phyloP scores from a whole-genome alignment of 2,888 invertebrate genomes.

The Liodrosophila aerea region DNA sequence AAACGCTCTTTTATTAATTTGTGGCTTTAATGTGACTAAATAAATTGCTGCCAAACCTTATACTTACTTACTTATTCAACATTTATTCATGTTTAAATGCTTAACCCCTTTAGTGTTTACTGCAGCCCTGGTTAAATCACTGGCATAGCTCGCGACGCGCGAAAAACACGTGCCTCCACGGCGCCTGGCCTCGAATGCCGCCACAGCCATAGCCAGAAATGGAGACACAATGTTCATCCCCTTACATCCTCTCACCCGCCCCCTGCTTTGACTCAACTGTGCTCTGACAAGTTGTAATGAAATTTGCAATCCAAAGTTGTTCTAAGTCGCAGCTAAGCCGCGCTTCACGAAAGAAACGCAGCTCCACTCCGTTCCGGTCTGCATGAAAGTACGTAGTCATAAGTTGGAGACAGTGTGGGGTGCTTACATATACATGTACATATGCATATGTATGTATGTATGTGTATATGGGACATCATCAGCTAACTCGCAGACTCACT shows the following conservation, averaged over 20 bases:
- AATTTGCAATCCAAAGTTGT: conserved; percentile 61
- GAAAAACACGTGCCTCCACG: conserved; percentile 44
- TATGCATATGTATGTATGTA: background rate
- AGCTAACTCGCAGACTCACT: conserved; percentile 48
- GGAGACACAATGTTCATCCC: background rate
- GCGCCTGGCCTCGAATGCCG: background rate
- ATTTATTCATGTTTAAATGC: too few species aligned
- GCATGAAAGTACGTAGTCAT: conserved; percentile 26
- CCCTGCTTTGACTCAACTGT: background rate
- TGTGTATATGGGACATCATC: conserved; percentile 4
- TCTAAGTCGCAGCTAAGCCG: conserved; percentile 55
- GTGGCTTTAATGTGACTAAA: too few species aligned
- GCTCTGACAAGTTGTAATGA: conserved; percentile 52
- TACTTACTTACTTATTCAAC: too few species aligned
- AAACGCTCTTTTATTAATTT: too few species aligned
- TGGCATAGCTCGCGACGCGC: conserved; percentile 23
- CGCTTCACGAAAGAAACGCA: conserved; percentile 34
- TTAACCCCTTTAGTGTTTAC: too few species aligned
- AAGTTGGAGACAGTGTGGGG: conserved; percentile 21
- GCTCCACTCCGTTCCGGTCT: background rate
- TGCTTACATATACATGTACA: conserved; percentile 3
- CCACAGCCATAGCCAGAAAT: background rate
- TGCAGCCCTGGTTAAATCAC: conserved; percentile 38
- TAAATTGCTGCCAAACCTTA: too few species aligned
- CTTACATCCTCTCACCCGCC: too few species aligned